Conservation (phyloP, 2,888 invertebrate genomes). For the Trachelus iudaicus region DNA sequence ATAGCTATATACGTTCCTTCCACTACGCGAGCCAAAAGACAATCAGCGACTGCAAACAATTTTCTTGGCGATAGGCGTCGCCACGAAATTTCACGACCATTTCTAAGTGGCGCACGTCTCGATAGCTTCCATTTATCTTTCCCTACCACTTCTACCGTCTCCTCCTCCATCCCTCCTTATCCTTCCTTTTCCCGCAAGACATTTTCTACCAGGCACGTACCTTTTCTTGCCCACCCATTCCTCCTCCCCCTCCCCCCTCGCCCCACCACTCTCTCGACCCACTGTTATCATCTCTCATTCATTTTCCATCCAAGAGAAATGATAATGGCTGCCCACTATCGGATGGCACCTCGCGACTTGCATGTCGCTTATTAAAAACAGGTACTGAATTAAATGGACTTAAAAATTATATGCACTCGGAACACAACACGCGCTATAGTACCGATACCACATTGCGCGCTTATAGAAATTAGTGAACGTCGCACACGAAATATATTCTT, state of each 20-base stretch:
- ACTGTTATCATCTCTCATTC: not conserved
- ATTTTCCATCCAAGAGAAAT: conserved; percentile 4
- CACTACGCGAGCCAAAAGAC: not conserved
- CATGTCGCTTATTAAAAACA: conserved; percentile 20
- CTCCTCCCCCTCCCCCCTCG: not conserved
- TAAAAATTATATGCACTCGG: not conserved
- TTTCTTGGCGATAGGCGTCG: conserved; percentile 9
- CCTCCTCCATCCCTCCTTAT: not conserved
- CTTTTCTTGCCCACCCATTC: not conserved
- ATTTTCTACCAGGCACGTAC: not conserved
- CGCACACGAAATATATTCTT: not conserved
- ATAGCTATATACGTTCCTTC: not conserved
- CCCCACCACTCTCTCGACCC: not conserved
- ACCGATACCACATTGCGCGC: not conserved
- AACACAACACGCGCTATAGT: not conserved
- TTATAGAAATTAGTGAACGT: not conserved
- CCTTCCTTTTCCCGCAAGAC: not conserved
- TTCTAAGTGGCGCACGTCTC: conserved; percentile 18
- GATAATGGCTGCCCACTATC: conserved; percentile 17
- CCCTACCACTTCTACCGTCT: not conserved
- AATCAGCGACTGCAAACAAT: conserved; percentile 10
- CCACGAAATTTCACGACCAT: conserved; percentile 14
- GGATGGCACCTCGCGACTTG: conserved; percentile 16
- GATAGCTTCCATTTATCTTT: conserved; percentile 12
- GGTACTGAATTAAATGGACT: not conserved